Base-by-base conservation (phyloP, 2,888 invertebrate species). In the Adelphocoris suturalis region DNA sequence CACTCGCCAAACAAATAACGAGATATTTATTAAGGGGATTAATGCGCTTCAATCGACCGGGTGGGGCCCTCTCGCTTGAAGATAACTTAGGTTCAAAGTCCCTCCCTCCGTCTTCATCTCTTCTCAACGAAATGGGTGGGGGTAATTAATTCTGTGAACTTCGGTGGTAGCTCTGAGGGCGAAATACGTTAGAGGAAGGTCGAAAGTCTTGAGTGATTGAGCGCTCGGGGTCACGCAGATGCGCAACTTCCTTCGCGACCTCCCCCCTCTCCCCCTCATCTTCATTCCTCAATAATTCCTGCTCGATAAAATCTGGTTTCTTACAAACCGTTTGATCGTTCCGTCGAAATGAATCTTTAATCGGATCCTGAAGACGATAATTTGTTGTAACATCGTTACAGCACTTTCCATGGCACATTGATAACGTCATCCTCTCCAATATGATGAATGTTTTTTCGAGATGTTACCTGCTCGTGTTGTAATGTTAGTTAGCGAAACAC, bases 181-280 rank as follows among this genome's bases (percentile, higher is more conserved):
- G 46, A 78, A 78, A 78, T 78, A n/a, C 47, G 46, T 47, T 37
- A 37, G 37, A 37, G 78, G 78, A 78, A 47, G 46, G 47, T 46
- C 78, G 78, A 47, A 78, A 46, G 78, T 46, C 78, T 78, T 78
- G 78, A 57, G 86, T 86, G 86, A 86, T 86, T 86, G 86, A 86
- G 48, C 68, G 68, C 48, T 46, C 37, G 47, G 52, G 86, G 86
- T 86, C 86, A 86, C 86, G 86, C 86, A 75, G 76, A 78, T 78
- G 78, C 47, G 78, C 78, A 78, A 46, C 78, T 78, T 78, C 78
- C 47, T 78, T 78, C 37, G 78, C 78, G 78, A 47, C 78, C 2
- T 46, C 16, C 16, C 3, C 16, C 23, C 14, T 27, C 37, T 61
- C 19, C 68, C 68, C 68, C 23, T 5, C 14, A 5, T 11, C 52